phyloP scores from a whole-genome alignment of 2,113 vertebrate genomes.

The Pitta sordida region DNA sequence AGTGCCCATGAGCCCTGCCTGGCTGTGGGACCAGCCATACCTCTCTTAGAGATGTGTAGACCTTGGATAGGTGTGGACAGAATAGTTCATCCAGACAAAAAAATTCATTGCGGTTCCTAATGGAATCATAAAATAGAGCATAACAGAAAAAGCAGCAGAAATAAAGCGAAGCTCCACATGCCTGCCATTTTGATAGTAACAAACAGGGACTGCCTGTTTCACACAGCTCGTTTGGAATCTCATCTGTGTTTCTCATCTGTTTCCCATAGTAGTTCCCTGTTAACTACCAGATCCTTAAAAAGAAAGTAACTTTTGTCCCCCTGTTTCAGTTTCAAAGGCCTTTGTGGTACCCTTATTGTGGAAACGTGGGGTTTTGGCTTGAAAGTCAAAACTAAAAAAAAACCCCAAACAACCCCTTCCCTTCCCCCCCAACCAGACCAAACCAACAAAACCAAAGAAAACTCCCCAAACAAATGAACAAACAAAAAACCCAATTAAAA shows the following conservation, averaged over 20 bases:
- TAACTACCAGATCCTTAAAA: slow-evolving; percentile 22
- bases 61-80: background rate
- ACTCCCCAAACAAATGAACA: too few relatives aligned
- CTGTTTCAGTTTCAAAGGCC: background rate
- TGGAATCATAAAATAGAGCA: background rate
- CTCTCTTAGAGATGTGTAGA: background rate
- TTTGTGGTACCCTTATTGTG: background rate
- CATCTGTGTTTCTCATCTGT: slow-evolving; percentile 30
- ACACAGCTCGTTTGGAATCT: background rate
- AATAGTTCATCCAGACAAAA: background rate
- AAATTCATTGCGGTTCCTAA: background rate
- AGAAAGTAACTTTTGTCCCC: slow-evolving; percentile 27
- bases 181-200: background rate
- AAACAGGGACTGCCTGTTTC: background rate
- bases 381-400: background rate
- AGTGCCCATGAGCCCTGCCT: background rate
- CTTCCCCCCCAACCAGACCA: background rate
- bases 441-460: background rate
- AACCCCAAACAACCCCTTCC: too few relatives aligned
- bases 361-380: slow-evolving; percentile 17
- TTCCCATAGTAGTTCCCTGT: slow-evolving; percentile 16
- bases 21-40: background rate
- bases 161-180: background rate
- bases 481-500: too few relatives aligned
- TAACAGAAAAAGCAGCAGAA: background rate